Evolutionary conservation across 2,797 vertebrate species (phyloP).

Genomic region (Apodemus agrarius): DNA sequence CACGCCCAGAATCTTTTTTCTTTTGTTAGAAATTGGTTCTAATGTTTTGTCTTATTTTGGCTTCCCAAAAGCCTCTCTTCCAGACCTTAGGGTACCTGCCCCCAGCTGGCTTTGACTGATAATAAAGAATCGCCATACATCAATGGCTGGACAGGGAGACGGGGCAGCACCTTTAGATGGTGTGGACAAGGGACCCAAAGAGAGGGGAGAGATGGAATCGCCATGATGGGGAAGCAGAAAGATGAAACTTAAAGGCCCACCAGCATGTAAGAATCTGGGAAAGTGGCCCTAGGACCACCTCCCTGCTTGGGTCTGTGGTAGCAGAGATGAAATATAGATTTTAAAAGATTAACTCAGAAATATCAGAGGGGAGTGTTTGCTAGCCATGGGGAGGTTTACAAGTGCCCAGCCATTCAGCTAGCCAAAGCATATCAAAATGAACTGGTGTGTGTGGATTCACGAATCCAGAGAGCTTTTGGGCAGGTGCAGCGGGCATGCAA

Average conservation of each 20-base stretch:
- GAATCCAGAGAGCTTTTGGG: background rate
- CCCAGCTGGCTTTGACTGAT: background rate
- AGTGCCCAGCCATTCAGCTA: background rate
- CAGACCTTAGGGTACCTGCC: background rate
- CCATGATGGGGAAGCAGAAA: background rate
- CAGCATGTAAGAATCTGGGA: background rate
- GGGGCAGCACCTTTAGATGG: background rate
- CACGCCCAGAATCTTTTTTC: background rate
- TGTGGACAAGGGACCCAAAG: background rate
- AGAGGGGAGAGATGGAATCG: background rate
- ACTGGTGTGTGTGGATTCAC: background rate
- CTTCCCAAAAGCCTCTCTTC: background rate
- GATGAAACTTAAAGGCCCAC: background rate
- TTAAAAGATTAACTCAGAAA: background rate
- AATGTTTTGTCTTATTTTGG: background rate
- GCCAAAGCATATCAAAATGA: background rate
- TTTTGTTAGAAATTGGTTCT: background rate
- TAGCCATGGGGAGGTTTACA: background rate
- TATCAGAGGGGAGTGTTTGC: background rate
- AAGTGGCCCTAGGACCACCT: background rate
- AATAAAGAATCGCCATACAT: background rate
- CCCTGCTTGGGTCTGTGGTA: background rate
- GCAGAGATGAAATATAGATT: background rate
- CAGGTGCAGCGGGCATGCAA: fast-evolving
- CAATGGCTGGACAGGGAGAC: background rate